Evolutionary conservation across 2,888 invertebrate species (phyloP), one percentile per base, ranked within the genome.

Genomic region (Rhorus exstirpatorius): DNA sequence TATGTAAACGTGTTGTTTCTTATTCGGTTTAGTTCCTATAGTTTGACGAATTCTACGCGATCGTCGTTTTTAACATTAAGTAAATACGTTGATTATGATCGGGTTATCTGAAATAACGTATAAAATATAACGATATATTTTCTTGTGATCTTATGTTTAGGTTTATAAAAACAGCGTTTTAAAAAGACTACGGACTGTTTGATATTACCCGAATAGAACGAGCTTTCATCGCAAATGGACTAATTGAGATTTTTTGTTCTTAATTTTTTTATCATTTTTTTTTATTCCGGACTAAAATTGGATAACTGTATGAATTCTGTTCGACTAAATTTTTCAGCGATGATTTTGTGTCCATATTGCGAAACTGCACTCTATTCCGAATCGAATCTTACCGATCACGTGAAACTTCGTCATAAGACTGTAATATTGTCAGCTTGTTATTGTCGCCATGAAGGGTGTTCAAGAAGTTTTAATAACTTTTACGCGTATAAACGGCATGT

Each of bases 401-500:
- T 65, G 35, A 49, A 60, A 31, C 12, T 38, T 41, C 60, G 60
- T 60, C 60, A 60, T 60, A 60, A 19, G 38, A 60, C 60, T 63
- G 31, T 70, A 70, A 67, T 51, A 24, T 60, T 60, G 38, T 61
- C 55, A 46, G 46, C 68, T 68, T 84, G 70, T 75, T 51, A 44
- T 65, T 84, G 84, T 17, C 74, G 61, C 46, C 41, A 81, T 51
- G 38, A 51, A 38, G 41, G 70, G 14, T 84, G 84, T 67, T 44
- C n/a, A 51, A 53, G 78, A 61, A 55, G 53, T 44, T 83, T 81
- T 35, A 74, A 75, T 41, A 60, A 67, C 38, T 61, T 81, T 38
- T 75, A 78, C 41, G 65, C 68, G 58, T 67, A 74, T 63, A 65
- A 74, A 67, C 55, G 63, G 70, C 84, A 84, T 76, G 19, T 79